phyloP scores from a whole-genome alignment of 1,140 invertebrate species.

The Ceratosolen fusciceps region DNA sequence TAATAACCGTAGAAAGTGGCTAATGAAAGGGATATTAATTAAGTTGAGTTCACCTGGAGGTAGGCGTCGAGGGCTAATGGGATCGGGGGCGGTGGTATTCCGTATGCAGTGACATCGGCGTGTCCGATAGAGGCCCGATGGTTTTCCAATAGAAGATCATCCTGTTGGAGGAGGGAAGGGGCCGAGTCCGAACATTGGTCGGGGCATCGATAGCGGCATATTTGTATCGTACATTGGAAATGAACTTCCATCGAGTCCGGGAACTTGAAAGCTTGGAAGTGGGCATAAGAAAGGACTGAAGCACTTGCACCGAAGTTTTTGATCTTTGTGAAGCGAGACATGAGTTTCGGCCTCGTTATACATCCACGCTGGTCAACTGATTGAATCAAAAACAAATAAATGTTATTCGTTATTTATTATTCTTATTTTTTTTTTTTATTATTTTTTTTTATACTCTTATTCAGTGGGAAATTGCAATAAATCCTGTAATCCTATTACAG shows the following conservation, averaged over 20 bases:
- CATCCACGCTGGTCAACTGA: conserved; percentile 91
- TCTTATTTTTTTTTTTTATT: too few species aligned
- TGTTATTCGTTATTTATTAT: background rate
- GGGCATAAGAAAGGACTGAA: conserved; percentile 91
- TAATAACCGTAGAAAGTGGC: too few species aligned
- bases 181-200: conserved; percentile 85
- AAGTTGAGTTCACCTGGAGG: conserved; percentile 64
- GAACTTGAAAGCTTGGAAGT: conserved; percentile 96
- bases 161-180: conserved; percentile 65
- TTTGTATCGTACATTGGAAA: conserved; percentile 96
- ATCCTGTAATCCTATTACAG: too few species aligned
- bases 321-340: conserved; percentile 95
- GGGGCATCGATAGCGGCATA: conserved; percentile 92
- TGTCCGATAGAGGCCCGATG: conserved; percentile 64
- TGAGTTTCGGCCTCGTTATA: conserved; percentile 90
- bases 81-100: conserved; percentile 75
- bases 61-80: conserved; percentile 77
- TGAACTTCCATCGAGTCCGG: conserved; percentile 97
- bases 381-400: background rate
- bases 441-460: too few species aligned
- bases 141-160: conserved; percentile 67
- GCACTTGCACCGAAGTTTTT: conserved; percentile 95
- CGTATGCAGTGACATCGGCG: conserved; percentile 78
- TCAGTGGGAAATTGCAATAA: too few species aligned
- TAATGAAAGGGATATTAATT: background rate